Percentiles rank a stretch among this genome's conserved stretches.
phyloP scores from a whole-genome alignment of 1,140 invertebrate genomes.

The Saccostrea echinata region DNA sequence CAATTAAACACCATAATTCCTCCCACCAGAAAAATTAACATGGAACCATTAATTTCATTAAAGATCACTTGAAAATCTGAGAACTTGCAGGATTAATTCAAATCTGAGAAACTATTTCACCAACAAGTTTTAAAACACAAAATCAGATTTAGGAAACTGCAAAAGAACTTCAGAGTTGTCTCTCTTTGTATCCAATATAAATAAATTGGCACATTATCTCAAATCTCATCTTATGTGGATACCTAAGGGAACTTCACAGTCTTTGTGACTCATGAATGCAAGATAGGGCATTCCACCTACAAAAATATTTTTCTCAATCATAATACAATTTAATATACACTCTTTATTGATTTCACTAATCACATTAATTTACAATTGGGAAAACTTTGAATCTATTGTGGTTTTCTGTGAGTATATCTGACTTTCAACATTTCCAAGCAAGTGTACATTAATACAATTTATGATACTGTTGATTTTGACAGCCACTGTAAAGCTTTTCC shows the following conservation, averaged over 20 bases:
- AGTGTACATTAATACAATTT: too few relatives aligned
- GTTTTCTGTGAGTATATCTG: too few relatives aligned
- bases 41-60: not conserved
- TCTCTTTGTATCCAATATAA: not conserved
- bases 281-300: slow-evolving; percentile 8
- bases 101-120: not conserved
- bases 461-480: too few relatives aligned
- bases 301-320: not conserved
- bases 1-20: not conserved
- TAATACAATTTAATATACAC: not conserved
- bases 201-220: not conserved
- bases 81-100: not conserved
- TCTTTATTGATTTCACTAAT: not conserved
- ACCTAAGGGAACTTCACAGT: not conserved
- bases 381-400: not conserved
- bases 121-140: not conserved
- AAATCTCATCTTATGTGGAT: not conserved
- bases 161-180: not conserved
- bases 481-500: too few relatives aligned
- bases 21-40: not conserved
- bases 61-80: not conserved
- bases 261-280: not conserved
- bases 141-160: too few relatives aligned
- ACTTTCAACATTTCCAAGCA: too few relatives aligned
- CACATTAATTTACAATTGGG: not conserved